phyloP scores from a whole-genome alignment of 2,113 vertebrate species.

The Microtus richardsoni region DNA sequence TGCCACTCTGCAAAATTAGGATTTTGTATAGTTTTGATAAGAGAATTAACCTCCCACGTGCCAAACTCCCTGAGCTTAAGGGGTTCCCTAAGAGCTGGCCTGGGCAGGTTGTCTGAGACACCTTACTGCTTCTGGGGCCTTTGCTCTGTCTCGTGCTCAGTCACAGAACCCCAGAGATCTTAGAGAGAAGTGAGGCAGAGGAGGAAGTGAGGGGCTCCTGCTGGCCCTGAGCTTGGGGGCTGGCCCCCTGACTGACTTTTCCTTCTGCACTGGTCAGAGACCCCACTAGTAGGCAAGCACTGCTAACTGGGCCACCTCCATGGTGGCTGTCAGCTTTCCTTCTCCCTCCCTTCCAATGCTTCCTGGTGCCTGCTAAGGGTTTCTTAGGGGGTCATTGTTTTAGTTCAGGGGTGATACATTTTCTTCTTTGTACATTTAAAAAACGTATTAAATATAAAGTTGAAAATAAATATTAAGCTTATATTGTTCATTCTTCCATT shows the following conservation, averaged over 20 bases:
- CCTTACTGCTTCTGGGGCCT: fast-evolving
- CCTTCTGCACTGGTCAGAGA: fast-evolving
- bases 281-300: fast-evolving
- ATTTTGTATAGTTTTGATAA: slow-evolving; percentile 90
- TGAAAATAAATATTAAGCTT: neutral
- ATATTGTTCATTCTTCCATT: neutral
- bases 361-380: neutral
- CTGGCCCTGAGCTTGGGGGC: neutral
- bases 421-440: neutral
- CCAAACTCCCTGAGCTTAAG: slow-evolving; percentile 65
- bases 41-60: slow-evolving; percentile 89
- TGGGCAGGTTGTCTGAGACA: fast-evolving
- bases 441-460: neutral
- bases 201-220: neutral
- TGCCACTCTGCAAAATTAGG: slow-evolving; percentile 92
- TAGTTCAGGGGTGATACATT: fast-evolving
- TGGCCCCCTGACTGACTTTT: no score
- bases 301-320: neutral
- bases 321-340: no score
- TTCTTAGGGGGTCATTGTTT: neutral
- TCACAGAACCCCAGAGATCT: neutral
- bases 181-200: neutral
- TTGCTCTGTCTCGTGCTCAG: neutral
- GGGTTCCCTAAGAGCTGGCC: neutral
- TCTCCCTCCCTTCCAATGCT: fast-evolving